Evolutionary conservation across 2,888 invertebrate species (phyloP).

Genomic region (Phaedon cochleariae): DNA sequence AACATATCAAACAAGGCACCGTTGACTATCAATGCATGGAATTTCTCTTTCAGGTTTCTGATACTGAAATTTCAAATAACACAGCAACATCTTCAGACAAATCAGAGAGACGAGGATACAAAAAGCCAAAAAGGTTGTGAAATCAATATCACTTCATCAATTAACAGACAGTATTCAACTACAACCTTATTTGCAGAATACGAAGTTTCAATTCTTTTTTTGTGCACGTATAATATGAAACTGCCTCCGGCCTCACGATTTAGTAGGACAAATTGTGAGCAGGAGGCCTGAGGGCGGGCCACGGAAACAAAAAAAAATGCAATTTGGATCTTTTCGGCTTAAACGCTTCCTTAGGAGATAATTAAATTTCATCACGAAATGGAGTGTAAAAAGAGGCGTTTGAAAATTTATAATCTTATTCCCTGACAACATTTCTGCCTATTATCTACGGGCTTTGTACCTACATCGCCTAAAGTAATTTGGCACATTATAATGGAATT

Average conservation of each 20-base stretch:
- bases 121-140: too few relatives aligned
- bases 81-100: too few relatives aligned
- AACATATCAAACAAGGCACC: too few relatives aligned
- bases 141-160: too few relatives aligned
- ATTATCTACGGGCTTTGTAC: conserved; percentile 24
- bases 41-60: too few relatives aligned
- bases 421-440: conserved; percentile 23
- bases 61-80: too few relatives aligned
- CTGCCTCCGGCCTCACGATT: not conserved
- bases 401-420: conserved; percentile 50
- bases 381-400: conserved; percentile 51
- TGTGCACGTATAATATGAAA: not conserved
- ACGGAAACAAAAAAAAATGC: not conserved
- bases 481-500: too few relatives aligned
- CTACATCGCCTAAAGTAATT: too few relatives aligned
- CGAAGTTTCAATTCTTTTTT: not conserved
- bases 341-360: conserved; percentile 38
- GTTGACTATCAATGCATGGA: too few relatives aligned
- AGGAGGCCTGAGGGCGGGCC: not conserved
- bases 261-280: not conserved
- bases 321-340: not conserved
- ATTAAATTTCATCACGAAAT: conserved; percentile 57
- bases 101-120: too few relatives aligned
- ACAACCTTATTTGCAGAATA: too few relatives aligned
- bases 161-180: too few relatives aligned